Percentiles rank a stretch among this genome's conserved stretches.
These are phyloP conservation scores for Troides helena DNA, from an alignment of 2,888 invertebrate genomes.

Conservation along the genomic window DNA sequence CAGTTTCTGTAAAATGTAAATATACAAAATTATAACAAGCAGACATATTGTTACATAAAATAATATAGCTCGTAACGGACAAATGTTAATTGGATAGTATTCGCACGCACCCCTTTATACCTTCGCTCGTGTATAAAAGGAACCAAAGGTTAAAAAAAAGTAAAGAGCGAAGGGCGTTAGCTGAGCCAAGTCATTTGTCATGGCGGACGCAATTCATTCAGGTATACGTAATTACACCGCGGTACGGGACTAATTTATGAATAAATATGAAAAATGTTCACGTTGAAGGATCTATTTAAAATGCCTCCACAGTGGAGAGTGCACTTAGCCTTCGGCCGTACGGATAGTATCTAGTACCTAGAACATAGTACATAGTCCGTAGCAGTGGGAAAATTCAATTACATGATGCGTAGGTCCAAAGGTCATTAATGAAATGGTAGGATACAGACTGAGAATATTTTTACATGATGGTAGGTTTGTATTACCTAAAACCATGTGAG, in stretches of 20 bases:
- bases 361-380: not conserved
- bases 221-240: constrained; percentile 49
- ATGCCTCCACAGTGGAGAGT: constrained; percentile 11
- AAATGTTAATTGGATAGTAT: not conserved
- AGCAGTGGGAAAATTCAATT: constrained; percentile 6
- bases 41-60: not conserved
- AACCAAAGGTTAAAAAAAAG: constrained; percentile 38
- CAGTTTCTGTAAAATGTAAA: too few relatives aligned
- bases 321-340: constrained; percentile 14
- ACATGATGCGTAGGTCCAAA: not conserved
- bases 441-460: not conserved
- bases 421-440: constrained; percentile 1
- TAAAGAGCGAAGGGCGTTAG: constrained; percentile 45
- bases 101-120: not conserved
- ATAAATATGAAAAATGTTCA: constrained; percentile 36
- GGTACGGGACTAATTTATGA: constrained; percentile 39
- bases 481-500: too few relatives aligned
- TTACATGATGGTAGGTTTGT: too few relatives aligned
- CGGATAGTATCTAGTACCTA: not conserved
- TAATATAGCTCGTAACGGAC: too few relatives aligned
- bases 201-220: constrained; percentile 45
- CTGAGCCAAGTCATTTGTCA: constrained; percentile 56
- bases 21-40: not conserved
- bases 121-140: not conserved
- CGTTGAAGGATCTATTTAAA: constrained; percentile 30